These are phyloP conservation scores for Charadrius vociferus DNA, from an alignment of 2,113 vertebrate genomes.

Conservation along the genomic window DNA sequence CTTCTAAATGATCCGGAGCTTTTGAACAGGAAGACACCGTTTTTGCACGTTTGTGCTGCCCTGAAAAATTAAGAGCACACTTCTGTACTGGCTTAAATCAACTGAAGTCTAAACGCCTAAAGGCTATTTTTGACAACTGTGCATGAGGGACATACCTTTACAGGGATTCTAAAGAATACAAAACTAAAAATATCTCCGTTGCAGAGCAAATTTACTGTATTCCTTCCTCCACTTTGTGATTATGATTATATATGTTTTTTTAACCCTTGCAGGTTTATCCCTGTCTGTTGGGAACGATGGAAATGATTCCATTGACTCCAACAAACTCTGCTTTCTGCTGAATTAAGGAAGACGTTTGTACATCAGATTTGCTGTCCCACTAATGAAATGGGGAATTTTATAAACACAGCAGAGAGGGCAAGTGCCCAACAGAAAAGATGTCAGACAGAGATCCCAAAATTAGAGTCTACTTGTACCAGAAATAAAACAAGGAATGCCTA, in stretches of 20 bases:
- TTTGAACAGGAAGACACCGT: neutral
- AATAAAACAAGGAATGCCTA: slow-evolving; percentile 73
- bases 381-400: neutral
- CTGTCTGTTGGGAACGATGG: neutral
- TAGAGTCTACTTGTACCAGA: slow-evolving; percentile 53
- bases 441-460: slow-evolving; percentile 24
- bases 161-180: slow-evolving; percentile 23
- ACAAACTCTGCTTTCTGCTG: neutral
- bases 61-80: slow-evolving; percentile 18
- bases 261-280: neutral
- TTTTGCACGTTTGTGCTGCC: neutral
- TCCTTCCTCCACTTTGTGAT: neutral
- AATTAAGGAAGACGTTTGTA: neutral
- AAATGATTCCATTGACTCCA: neutral
- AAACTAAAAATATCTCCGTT: slow-evolving; percentile 15
- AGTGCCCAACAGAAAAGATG: neutral
- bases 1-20: neutral
- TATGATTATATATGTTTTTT: neutral
- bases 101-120: neutral
- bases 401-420: neutral
- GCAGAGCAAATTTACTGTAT: neutral
- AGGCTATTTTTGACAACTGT: neutral
- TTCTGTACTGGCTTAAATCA: slow-evolving; percentile 3
- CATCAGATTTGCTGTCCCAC: neutral
- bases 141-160: neutral